Evolutionary conservation across 2,888 invertebrate genomes (phyloP), one percentile per base, ranked within the genome.

Genomic region (Hymenopus coronatus): DNA sequence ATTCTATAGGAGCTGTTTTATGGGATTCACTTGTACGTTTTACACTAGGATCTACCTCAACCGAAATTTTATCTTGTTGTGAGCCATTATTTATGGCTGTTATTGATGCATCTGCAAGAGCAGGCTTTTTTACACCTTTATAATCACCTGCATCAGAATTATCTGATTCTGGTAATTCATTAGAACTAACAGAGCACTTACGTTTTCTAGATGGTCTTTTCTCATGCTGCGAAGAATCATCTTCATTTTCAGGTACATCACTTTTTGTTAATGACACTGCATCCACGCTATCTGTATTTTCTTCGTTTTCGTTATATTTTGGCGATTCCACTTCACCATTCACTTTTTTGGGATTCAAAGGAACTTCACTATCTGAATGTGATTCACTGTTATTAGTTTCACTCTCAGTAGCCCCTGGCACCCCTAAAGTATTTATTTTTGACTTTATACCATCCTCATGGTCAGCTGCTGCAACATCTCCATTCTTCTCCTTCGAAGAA

Each of bases 261-360:
- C 54, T 70, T 25, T 70, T 70, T 70, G 20, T 25, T 70, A 70
- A 70, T 70, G 54, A 70, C 54, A 70, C 20, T 20, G 20, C 6
- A 6, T 70, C 54, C 54, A 70, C 20, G 81, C n/a, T 27, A 88
- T 20, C 27, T 28, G 33, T 20, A 88, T 85, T 46, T 30, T 88
- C 89, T 82, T 30, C 27, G 1, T 40, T 28, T 84, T 83, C 82
- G 2, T 27, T 25, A 84, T 82, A 84, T n/a, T 89, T 84, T 54
- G 83, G n/a, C 70, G 87, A 85, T 33, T 89, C 87, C 40, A 90
- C 82, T 84, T 90, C 90, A 87, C 89, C 89, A 87, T 90, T 89
- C 28, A 89, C 86, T 89, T 90, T 89, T 70, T 84, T 85, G 33
- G 70, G 82, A 70, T 83, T 90, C 83, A 83, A 81, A 28, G 86